These are phyloP conservation scores for Leucoma salicis DNA, from an alignment of 2,888 invertebrate species.

Conservation along the genomic window DNA sequence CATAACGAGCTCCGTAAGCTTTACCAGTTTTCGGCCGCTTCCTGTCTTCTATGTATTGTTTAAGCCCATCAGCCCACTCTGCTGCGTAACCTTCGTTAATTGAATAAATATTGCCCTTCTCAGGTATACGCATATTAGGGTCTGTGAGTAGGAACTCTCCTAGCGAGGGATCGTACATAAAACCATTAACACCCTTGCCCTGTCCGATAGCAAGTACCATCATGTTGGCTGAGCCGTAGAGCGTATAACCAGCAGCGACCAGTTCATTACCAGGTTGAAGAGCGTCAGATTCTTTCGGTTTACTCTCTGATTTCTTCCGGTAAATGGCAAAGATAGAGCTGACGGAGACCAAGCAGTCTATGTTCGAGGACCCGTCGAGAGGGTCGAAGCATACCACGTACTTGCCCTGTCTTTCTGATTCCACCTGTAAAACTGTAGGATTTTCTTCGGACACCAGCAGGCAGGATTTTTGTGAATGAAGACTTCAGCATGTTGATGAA, in stretches of 20 bases:
- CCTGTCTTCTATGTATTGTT: conserved; percentile 91
- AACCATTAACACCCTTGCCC: conserved; percentile 90
- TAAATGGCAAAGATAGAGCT: conserved; percentile 97
- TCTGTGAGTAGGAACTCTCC: conserved; percentile 94
- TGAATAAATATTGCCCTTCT: conserved; percentile 94
- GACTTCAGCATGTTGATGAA: conserved; percentile 98
- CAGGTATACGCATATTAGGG: conserved; percentile 90
- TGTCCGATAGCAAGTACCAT: conserved; percentile 94
- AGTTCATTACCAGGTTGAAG: conserved; percentile 92
- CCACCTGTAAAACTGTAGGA: conserved; percentile 92
- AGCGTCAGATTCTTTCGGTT: conserved; percentile 87
- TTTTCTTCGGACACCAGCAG: conserved; percentile 98
- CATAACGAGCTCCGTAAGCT: conserved; percentile 97
- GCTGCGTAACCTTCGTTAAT: conserved; percentile 85
- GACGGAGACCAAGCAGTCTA: conserved; percentile 98
- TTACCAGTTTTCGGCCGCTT: conserved; percentile 92
- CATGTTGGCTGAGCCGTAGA: conserved; percentile 98
- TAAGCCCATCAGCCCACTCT: conserved; percentile 87
- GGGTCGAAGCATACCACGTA: conserved; percentile 99
- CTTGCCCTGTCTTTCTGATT: conserved; percentile 94
- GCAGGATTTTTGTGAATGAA: conserved; percentile 96
- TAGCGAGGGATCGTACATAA: conserved; percentile 89
- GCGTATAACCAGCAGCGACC: conserved; percentile 97
- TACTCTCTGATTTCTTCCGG: conserved; percentile 65
- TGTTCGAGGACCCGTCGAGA: conserved; percentile 98